phyloP scores from a whole-genome alignment of 2,888 invertebrate species.

The Graphium colonna region DNA sequence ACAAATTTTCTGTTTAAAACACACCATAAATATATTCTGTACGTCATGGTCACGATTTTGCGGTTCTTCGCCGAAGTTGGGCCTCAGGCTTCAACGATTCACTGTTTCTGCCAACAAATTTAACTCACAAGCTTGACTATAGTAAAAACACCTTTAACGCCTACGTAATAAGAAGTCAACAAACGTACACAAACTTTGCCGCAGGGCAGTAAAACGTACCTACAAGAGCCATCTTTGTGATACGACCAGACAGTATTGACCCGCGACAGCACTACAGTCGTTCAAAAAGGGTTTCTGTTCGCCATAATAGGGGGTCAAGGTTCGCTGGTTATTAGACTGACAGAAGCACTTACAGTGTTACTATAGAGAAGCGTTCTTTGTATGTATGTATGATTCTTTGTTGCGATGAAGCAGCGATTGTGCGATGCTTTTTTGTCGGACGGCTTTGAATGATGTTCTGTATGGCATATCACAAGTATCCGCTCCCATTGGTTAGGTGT shows the following conservation, averaged over 20 bases:
- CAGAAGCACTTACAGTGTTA: slow-evolving; percentile 73
- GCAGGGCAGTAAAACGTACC: slow-evolving; percentile 64
- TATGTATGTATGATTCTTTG: slow-evolving; percentile 64
- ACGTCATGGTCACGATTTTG: too few relatives aligned
- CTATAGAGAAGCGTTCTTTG: slow-evolving; percentile 66
- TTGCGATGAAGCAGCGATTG: slow-evolving; percentile 69
- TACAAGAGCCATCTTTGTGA: slow-evolving; percentile 72
- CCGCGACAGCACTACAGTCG: slow-evolving; percentile 35
- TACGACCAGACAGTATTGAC: slow-evolving; percentile 52
- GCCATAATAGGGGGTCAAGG: slow-evolving; percentile 31
- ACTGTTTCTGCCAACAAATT: slow-evolving; percentile 40
- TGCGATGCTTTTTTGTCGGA: slow-evolving; percentile 49
- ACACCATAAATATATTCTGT: too few relatives aligned
- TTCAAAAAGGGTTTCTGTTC: slow-evolving; percentile 27
- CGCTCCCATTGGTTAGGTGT: too few relatives aligned
- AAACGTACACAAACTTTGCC: slow-evolving; percentile 49
- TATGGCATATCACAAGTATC: slow-evolving; percentile 27
- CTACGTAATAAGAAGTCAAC: slow-evolving; percentile 40
- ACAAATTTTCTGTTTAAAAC: too few relatives aligned
- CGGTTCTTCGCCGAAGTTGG: too few relatives aligned
- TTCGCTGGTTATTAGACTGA: slow-evolving; percentile 54
- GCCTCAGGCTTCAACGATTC: slow-evolving; percentile 55
- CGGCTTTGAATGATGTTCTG: background rate
- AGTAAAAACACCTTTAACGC: slow-evolving; percentile 52
- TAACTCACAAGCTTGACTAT: slow-evolving; percentile 26